phyloP scores from a whole-genome alignment of 2,888 invertebrate species.

The Spodoptera littoralis region DNA sequence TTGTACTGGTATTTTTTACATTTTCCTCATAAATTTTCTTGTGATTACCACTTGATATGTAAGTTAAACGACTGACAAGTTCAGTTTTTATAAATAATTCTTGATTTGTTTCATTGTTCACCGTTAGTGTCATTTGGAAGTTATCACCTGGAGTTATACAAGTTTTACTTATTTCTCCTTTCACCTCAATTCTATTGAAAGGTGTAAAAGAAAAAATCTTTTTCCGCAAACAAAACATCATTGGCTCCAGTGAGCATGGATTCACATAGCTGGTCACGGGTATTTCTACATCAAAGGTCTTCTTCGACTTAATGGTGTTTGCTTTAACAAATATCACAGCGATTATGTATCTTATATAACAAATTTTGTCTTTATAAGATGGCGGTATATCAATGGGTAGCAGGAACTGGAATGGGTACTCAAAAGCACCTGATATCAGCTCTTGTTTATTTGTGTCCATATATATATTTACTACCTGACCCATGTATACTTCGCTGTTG shows the following conservation, averaged over 20 bases:
- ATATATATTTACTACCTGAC: conserved; percentile 30
- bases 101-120: conserved; percentile 16
- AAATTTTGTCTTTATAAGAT: conserved; percentile 3
- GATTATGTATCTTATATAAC: conserved; percentile 32
- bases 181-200: conserved; percentile 12
- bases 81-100: conserved; percentile 20
- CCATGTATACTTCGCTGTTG: conserved; percentile 46
- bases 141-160: conserved; percentile 26
- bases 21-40: neutral
- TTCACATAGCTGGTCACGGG: conserved; percentile 15
- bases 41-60: neutral
- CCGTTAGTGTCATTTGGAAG: conserved; percentile 8
- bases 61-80: conserved; percentile 14
- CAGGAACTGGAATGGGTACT: conserved; percentile 20
- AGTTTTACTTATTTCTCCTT: conserved; percentile 15
- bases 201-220: conserved; percentile 4
- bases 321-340: conserved; percentile 4
- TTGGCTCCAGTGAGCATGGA: conserved; percentile 13
- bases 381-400: conserved; percentile 29
- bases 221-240: conserved; percentile 14
- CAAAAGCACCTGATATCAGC: conserved; percentile 2
- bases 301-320: neutral
- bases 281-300: conserved; percentile 7
- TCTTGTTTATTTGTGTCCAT: conserved; percentile 2
- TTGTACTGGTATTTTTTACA: conserved; percentile 19